Conservation (phyloP, 2,888 invertebrate genomes). For the Erebia epiphron region DNA sequence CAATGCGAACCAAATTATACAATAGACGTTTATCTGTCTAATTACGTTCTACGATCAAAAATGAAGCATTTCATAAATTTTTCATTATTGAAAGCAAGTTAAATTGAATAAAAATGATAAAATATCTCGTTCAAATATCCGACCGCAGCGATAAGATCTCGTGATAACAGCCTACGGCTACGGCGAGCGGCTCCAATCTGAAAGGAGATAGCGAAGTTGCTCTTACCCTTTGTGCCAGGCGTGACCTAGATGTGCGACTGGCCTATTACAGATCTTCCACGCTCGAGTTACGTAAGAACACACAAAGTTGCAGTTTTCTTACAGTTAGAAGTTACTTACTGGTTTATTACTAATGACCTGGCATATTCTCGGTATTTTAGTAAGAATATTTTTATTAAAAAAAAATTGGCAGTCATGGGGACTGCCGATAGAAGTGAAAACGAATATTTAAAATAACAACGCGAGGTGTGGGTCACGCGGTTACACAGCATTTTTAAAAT, state of each 20-base stretch:
- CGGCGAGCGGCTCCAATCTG: background rate
- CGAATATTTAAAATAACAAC: no score
- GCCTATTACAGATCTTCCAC: conserved; percentile 12
- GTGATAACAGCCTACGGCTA: background rate
- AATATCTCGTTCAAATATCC: background rate
- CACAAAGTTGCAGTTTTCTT: background rate
- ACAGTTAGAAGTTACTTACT: background rate
- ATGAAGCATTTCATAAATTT: no score
- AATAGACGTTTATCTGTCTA: no score
- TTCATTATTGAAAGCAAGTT: background rate
- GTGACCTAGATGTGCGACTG: conserved; percentile 6
- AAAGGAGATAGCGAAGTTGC: conserved; percentile 9
- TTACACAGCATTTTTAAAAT: no score
- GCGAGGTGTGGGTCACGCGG: no score
- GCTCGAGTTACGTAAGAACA: conserved; percentile 1
- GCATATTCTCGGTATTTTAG: no score
- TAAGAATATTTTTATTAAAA: no score
- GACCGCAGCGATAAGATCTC: conserved; percentile 3
- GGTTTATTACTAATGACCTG: no score
- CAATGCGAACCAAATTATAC: no score
- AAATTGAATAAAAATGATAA: background rate
- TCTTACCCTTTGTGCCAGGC: conserved; percentile 8
- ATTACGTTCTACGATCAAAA: no score
- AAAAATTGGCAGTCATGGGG: no score
- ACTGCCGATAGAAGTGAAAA: no score